phyloP scores from a whole-genome alignment of 2,888 invertebrate species.

The Drosophila yooni region DNA sequence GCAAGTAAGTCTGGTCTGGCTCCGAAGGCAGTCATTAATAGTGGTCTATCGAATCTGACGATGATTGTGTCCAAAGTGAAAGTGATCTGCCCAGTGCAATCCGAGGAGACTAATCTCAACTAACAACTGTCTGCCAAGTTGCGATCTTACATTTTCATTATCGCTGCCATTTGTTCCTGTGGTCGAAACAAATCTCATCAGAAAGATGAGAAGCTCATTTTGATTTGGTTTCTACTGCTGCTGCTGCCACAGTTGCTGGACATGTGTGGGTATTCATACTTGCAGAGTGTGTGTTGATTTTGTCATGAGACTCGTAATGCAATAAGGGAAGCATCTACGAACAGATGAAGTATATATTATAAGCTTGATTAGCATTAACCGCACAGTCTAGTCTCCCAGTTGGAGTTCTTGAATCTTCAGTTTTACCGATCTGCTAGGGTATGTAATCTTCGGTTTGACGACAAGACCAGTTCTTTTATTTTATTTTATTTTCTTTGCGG shows the following conservation, averaged over 20 bases:
- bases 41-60: slow-evolving; percentile 31
- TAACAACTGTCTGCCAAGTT: slow-evolving; percentile 24
- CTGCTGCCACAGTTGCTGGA: background rate
- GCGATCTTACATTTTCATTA: slow-evolving; percentile 65
- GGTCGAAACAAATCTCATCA: slow-evolving; percentile 39
- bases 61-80: slow-evolving; percentile 45
- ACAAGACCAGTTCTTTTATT: background rate
- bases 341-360: background rate
- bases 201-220: slow-evolving; percentile 44
- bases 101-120: slow-evolving; percentile 11
- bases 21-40: slow-evolving; percentile 31
- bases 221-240: slow-evolving; percentile 47
- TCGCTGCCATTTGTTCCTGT: slow-evolving; percentile 59
- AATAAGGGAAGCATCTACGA: background rate
- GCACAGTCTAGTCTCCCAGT: background rate
- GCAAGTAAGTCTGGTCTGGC: background rate
- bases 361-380: background rate
- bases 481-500: slow-evolving; percentile 24
- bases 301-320: background rate
- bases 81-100: slow-evolving; percentile 48
- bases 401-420: background rate
- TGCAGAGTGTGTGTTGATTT: background rate
- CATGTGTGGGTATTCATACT: background rate
- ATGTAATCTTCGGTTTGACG: background rate
- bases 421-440: background rate